Base-by-base conservation (phyloP, 2,113 vertebrate species). In the Crypturellus undulatus region DNA sequence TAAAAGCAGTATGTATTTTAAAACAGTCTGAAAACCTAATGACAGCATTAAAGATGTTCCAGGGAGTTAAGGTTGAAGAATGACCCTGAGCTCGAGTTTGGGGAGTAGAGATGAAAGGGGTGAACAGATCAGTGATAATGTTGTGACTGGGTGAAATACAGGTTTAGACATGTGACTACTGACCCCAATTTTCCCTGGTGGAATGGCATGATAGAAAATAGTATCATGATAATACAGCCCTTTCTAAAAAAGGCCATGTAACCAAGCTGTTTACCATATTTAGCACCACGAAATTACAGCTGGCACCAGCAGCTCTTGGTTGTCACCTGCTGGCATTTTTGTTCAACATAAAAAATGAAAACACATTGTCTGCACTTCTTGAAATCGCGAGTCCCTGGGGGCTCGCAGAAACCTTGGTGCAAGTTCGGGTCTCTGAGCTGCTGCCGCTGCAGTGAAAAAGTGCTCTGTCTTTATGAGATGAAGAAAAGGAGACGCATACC, bases 301-400 rank as follows among this genome's bases (percentile, higher is more conserved):
- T 96, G 96, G 94, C 94, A 96, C 43, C 89, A 87, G 80, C 94
- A 84, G 90, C 91, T 89, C 62, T 71, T 43, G 43, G 86, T 89
- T 96, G 94, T 95, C 86, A 64, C 91, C 73, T 94, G 60, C 83
- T 96, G 96, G 84, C 96, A 92, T 95, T 96, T 96, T 96, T 60
- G 80, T 95, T 89, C 96, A 84, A 89, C 86, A 80, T 95, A 30
- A 89, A 89, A 89, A 69, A 84, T 79, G 86, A 96, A 94, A 95
- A 76, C 86, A 79, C 65, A 47, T 93, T 92, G 85, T 69, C 90
- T 95, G 93, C 42, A 22, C 72, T 86, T 51, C 80, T 92, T 86
- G 85, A 96, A 85, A 70, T 0, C 0, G 62, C 62, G 56, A 77
- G 82, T 70, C 42, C 38, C 85, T n/a, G 59, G 9, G 26, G 34